Conservation (phyloP, 2,888 invertebrate species). For the Zaprionus lineosus region DNA sequence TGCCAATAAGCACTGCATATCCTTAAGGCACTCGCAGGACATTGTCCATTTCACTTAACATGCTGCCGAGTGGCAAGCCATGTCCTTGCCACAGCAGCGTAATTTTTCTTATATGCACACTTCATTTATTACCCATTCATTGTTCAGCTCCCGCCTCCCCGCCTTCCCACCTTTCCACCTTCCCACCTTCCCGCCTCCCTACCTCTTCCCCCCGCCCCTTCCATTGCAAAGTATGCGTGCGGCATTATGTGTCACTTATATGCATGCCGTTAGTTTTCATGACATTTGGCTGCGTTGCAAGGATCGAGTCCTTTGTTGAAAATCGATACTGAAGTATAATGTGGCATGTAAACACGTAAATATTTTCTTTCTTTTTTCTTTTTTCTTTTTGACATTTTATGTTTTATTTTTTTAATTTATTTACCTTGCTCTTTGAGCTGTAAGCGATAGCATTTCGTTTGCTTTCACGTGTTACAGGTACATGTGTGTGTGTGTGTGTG, state of each 20-base stretch:
- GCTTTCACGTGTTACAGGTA: conserved; percentile 45
- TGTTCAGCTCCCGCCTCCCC: neutral
- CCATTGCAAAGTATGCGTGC: conserved; percentile 5
- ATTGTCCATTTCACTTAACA: conserved; percentile 66
- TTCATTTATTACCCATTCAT: conserved; percentile 67
- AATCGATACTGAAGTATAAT: conserved; percentile 54
- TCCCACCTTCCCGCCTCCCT: neutral
- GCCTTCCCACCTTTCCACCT: neutral
- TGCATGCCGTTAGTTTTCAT: conserved; percentile 77
- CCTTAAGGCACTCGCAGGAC: conserved; percentile 28
- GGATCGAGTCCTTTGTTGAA: conserved; percentile 48
- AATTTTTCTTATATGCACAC: conserved; percentile 55
- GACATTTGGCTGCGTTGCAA: conserved; percentile 47
- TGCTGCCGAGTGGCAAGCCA: conserved; percentile 23
- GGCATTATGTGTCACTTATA: conserved; percentile 65
- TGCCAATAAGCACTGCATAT: neutral
- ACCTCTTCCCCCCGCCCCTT: neutral
- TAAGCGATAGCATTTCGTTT: conserved; percentile 64
- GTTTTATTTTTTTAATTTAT: neutral
- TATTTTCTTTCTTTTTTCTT: conserved; percentile 27
- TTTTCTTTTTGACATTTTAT: too few relatives aligned
- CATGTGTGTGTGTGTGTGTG: conserved; percentile 12
- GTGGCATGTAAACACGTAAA: conserved; percentile 51
- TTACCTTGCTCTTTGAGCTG: conserved; percentile 67
- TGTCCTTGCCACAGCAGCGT: conserved; percentile 33